Conservation (phyloP, 2,113 vertebrate genomes). For the Catagonus wagneri region DNA sequence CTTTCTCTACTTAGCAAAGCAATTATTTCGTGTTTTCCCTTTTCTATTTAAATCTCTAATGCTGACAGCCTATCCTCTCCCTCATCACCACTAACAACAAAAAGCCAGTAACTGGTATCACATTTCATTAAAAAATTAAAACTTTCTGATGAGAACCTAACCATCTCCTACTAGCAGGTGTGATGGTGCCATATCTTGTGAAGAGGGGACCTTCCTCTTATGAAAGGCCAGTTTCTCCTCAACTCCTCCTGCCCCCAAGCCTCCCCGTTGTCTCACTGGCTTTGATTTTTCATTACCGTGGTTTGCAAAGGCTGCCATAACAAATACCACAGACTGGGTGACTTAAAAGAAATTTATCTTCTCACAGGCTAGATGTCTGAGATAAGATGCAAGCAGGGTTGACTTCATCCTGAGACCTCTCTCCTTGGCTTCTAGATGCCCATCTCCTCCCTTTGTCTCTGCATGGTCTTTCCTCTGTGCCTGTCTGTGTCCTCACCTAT, state of each 20-base stretch:
- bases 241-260: neutral
- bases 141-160: neutral
- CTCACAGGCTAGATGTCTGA: neutral
- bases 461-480: neutral
- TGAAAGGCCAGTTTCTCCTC: neutral
- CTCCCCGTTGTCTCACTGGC: neutral
- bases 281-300: neutral
- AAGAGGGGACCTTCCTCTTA: neutral
- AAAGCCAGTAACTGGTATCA: neutral
- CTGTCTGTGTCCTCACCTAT: neutral
- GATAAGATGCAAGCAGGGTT: neutral
- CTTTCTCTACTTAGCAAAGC: neutral
- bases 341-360: neutral
- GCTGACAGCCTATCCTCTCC: neutral
- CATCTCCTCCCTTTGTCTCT: neutral
- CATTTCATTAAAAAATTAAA: neutral
- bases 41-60: neutral
- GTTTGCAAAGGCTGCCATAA: neutral
- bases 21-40: neutral
- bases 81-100: neutral
- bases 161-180: neutral
- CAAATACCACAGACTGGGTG: neutral
- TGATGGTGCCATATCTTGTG: neutral
- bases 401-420: neutral
- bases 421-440: neutral